Conservation (phyloP, 2,113 vertebrate species). For the Theristicus caerulescens region DNA sequence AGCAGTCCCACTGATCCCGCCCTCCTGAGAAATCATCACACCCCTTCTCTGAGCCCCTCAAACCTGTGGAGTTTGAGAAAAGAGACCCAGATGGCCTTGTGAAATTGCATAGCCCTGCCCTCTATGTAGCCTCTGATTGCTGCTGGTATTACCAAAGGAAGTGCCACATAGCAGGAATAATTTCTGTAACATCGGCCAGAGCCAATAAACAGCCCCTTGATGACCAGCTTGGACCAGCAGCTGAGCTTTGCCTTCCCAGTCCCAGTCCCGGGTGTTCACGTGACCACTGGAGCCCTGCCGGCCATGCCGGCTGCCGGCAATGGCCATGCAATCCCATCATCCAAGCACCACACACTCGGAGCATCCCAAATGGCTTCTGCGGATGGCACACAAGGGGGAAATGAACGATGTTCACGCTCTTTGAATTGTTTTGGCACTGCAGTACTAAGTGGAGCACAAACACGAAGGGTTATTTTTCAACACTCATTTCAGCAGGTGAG, state of each 20-base stretch:
- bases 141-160: not conserved
- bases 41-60: not conserved
- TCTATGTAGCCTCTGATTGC: not conserved
- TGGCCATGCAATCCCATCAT: rapidly evolving
- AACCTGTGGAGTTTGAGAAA: not conserved
- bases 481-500: not conserved
- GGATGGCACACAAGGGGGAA: not conserved
- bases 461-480: not conserved
- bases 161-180: not conserved
- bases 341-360: rapidly evolving
- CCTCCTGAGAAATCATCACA: not conserved
- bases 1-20: not conserved
- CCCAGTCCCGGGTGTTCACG: too few species aligned
- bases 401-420: rapidly evolving
- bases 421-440: not conserved
- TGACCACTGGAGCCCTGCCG: rapidly evolving
- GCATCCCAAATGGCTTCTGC: not conserved
- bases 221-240: not conserved
- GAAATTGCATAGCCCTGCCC: not conserved
- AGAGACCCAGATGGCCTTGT: not conserved
- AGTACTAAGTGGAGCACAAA: not conserved
- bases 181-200: not conserved
- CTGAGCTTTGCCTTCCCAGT: not conserved
- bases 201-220: not conserved
- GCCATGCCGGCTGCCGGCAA: not conserved